Conservation (phyloP, 53 echinoderm and acorn worm species). For the Temnopleurus reevesii region DNA sequence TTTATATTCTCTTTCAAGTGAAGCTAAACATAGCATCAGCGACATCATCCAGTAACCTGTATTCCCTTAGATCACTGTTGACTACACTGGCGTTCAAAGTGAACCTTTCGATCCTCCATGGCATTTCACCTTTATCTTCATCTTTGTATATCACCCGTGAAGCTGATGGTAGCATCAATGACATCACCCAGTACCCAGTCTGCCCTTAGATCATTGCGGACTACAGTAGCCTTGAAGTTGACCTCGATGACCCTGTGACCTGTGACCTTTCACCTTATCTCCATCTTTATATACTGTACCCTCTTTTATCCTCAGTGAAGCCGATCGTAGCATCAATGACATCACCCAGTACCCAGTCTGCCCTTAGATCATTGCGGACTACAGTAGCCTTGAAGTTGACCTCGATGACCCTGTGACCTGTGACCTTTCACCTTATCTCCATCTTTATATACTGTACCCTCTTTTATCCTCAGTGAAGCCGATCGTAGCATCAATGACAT, state of each 20-base stretch:
- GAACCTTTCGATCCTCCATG: too few species aligned
- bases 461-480: conserved; percentile 89
- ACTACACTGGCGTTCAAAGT: too few species aligned
- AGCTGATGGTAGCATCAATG: conserved; percentile 97
- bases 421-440: too few species aligned
- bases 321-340: conserved; percentile 97
- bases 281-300: too few species aligned
- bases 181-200: conserved; percentile 98
- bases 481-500: conserved; percentile 98
- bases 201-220: conserved; percentile 96
- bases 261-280: too few species aligned
- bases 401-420: conserved; percentile 79
- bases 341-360: conserved; percentile 98
- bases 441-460: too few species aligned
- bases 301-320: conserved; percentile 88
- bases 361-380: conserved; percentile 95
- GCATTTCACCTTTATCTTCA: too few species aligned
- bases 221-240: conserved; percentile 78
- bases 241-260: conserved; percentile 77
- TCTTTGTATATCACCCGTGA: too few species aligned
- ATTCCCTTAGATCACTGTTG: too few species aligned
- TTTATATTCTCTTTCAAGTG: too few species aligned
- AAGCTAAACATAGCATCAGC: too few species aligned
- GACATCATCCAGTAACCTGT: too few species aligned
- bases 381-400: conserved; percentile 79